Conservation (phyloP, 2,888 invertebrate genomes). For the Nymphalis polychloros region DNA sequence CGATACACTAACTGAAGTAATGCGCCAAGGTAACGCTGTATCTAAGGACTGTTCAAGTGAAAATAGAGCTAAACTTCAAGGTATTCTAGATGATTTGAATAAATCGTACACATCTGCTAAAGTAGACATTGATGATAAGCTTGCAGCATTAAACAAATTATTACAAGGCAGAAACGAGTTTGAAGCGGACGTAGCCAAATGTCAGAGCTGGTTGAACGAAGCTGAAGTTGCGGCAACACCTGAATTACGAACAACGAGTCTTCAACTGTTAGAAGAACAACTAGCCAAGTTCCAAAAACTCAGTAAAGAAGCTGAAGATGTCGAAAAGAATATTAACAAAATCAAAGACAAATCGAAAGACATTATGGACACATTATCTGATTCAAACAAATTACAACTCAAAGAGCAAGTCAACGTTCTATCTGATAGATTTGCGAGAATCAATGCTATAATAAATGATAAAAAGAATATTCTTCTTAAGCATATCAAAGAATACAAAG, state of each 20-base stretch:
- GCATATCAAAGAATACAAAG: constrained; percentile 90
- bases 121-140: constrained; percentile 87
- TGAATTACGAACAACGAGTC: constrained; percentile 89
- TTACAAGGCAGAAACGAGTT: constrained; percentile 90
- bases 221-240: constrained; percentile 92
- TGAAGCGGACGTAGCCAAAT: constrained; percentile 90
- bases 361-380: constrained; percentile 89
- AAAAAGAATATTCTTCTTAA: constrained; percentile 87
- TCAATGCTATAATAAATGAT: constrained; percentile 88
- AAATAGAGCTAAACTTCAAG: constrained; percentile 84
- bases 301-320: constrained; percentile 86
- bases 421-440: constrained; percentile 88
- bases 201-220: constrained; percentile 94
- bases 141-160: constrained; percentile 86
- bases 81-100: constrained; percentile 85
- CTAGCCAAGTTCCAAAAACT: constrained; percentile 91
- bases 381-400: constrained; percentile 91
- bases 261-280: constrained; percentile 93
- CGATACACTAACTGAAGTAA: constrained; percentile 86
- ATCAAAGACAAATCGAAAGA: constrained; percentile 90
- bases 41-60: constrained; percentile 90
- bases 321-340: constrained; percentile 87
- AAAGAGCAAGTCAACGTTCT: constrained; percentile 90
- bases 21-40: constrained; percentile 88
- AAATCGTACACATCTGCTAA: constrained; percentile 87